A percentile compares a stretch with the other conserved stretches of the same genome.
Conservation (phyloP, 2,888 invertebrate genomes). For the Dynastes grantii region DNA sequence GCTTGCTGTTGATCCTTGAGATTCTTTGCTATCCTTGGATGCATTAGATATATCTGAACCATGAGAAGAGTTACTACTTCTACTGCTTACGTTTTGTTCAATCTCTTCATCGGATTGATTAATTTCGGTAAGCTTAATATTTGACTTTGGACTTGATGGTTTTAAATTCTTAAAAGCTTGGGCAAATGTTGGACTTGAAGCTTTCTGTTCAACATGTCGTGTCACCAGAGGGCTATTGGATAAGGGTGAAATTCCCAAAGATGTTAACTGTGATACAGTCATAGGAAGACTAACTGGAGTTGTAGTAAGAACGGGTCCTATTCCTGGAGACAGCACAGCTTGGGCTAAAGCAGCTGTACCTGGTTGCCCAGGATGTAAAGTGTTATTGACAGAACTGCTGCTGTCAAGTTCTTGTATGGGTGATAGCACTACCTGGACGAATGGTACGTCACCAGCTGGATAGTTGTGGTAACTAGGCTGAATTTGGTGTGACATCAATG, state of each 20-base stretch:
- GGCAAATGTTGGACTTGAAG: constrained; percentile 59
- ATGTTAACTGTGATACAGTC: constrained; percentile 76
- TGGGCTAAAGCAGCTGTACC: constrained; percentile 86
- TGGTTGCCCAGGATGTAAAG: constrained; percentile 80
- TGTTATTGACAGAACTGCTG: constrained; percentile 80
- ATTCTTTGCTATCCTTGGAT: constrained; percentile 66
- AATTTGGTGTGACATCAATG: constrained; percentile 79
- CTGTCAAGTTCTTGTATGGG: constrained; percentile 90
- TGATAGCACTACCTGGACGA: constrained; percentile 85
- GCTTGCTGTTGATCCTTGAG: constrained; percentile 66
- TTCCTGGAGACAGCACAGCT: constrained; percentile 80
- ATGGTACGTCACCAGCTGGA: constrained; percentile 77
- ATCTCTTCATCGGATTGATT: constrained; percentile 54
- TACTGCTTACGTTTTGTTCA: constrained; percentile 62
- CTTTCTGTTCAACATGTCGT: constrained; percentile 59
- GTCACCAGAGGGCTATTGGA: constrained; percentile 71
- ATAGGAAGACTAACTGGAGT: constrained; percentile 74
- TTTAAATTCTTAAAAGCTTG: constrained; percentile 55
- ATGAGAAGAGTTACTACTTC: constrained; percentile 66
- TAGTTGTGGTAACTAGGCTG: constrained; percentile 68
- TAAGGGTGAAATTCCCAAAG: constrained; percentile 71
- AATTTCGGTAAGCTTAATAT: constrained; percentile 54
- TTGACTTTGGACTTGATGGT: constrained; percentile 46
- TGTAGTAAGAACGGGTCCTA: constrained; percentile 70
- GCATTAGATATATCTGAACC: constrained; percentile 65